Evolutionary conservation across 2,888 invertebrate species (phyloP).

Genomic region (Gastrophysa polygoni): DNA sequence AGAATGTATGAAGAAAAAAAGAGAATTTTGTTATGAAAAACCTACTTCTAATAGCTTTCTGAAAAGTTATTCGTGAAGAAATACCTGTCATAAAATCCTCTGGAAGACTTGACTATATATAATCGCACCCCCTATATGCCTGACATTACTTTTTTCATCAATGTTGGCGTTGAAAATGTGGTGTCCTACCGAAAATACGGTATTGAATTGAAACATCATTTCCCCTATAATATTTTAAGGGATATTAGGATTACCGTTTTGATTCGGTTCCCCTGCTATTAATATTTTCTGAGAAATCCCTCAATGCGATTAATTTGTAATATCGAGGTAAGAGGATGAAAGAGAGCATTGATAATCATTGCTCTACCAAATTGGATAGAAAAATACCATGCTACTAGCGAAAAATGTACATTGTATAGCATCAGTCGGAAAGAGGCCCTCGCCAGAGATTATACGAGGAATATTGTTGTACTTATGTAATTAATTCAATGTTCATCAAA

Average conservation of each 20-base stretch:
- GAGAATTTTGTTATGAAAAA: no score
- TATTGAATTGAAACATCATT: background rate
- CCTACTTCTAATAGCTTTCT: background rate
- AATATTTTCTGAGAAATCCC: conserved; percentile 28
- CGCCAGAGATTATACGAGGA: no score
- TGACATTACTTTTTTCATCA: background rate
- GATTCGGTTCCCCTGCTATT: conserved; percentile 2
- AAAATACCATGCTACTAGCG: background rate
- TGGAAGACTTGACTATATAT: background rate
- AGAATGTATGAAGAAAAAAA: no score
- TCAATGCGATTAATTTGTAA: conserved; percentile 35
- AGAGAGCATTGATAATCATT: conserved; percentile 33
- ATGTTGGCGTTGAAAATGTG: background rate
- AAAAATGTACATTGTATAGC: no score
- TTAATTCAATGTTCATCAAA: no score
- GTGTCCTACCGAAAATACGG: background rate
- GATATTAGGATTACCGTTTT: background rate
- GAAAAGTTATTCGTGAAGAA: background rate
- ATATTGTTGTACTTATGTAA: no score
- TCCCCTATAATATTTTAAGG: background rate
- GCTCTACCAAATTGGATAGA: background rate
- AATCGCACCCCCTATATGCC: no score
- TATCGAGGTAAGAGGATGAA: conserved; percentile 33
- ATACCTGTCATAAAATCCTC: background rate
- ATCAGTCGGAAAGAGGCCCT: no score